These are phyloP conservation scores for Pandemis corylana DNA, from an alignment of 2,888 invertebrate species.

Conservation along the genomic window DNA sequence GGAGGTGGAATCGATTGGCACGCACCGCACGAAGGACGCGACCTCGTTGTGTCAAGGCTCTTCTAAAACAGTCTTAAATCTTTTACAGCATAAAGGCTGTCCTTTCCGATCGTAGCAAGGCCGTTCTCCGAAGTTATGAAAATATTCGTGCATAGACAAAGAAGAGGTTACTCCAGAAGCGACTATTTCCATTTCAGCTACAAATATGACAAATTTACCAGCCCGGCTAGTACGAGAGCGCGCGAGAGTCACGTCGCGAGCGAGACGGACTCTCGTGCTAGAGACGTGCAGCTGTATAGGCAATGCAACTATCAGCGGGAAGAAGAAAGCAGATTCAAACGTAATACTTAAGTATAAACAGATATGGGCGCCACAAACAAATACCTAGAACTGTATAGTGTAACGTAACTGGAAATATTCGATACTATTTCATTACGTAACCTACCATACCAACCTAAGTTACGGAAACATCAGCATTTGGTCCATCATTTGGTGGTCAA, in stretches of 20 bases:
- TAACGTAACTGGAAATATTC: not conserved
- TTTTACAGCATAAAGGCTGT: slow-evolving; percentile 7
- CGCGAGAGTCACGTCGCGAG: no score
- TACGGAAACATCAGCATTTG: not conserved
- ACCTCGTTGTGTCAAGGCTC: slow-evolving; percentile 44
- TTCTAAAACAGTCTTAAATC: slow-evolving; percentile 17
- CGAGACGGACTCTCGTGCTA: no score
- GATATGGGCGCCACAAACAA: no score
- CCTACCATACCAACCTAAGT: not conserved
- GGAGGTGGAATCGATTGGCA: slow-evolving; percentile 46
- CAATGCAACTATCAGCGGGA: no score
- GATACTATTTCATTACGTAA: not conserved
- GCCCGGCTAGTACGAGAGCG: no score
- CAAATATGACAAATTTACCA: no score
- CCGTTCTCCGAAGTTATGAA: not conserved
- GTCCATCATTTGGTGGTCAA: no score
- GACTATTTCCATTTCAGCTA: not conserved
- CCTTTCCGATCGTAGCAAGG: not conserved
- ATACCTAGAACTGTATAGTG: not conserved
- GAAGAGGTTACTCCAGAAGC: not conserved
- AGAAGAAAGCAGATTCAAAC: no score
- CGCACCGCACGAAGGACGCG: slow-evolving; percentile 47
- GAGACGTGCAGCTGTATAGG: no score
- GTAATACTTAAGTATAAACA: no score
- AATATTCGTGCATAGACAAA: not conserved